Evolutionary conservation across 1,140 invertebrate genomes (phyloP), one percentile per base, ranked within the genome.

Genomic region (Drosophila arawakana): DNA sequence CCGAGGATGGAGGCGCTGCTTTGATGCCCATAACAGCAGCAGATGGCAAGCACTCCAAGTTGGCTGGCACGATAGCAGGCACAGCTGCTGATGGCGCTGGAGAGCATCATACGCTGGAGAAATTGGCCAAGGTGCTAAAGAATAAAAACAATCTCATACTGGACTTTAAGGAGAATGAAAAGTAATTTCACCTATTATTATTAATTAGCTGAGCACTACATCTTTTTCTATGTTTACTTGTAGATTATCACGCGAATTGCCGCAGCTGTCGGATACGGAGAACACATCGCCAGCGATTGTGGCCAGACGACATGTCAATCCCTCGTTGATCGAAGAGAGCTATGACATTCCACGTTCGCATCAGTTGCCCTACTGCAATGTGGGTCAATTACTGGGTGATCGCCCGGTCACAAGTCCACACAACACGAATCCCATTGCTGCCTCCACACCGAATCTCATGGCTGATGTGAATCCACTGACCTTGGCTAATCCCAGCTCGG

Each of bases 321-420:
- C 80, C 9, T 78, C 90, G 18, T 78, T 82, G 13, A 91, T 92
- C 73, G 95, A 96, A 91, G 95, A 96, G 46, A 95, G 94, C 73
- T 96, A 96, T 78, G 96, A 96, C 88, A 95, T 96, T 92, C 95
- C 96, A 30, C 93, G 95, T 68, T 95, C 95, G 52, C 95, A 96
- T 88, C 93, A 94, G 69, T 61, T 91, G 57, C 91, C 90, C 46
- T 92, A 92, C 55, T 86, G 85, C 50, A 92, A 92, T 73, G 63
- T 93, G 93, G 55, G 85, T 77, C 54, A 92, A 55, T 50, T 92
- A 62, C 69, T 89, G 61, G 58, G 83, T 92, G 93, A 78, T 49
- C 80, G 84, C 8, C 84, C 80, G 34, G 73, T 91, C 0, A 85
- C 81, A 65, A 90, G 79, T 73, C 89, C 85, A 9, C 81, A 89